Conservation (phyloP, 2,113 vertebrate species). For the Poecile atricapillus region DNA sequence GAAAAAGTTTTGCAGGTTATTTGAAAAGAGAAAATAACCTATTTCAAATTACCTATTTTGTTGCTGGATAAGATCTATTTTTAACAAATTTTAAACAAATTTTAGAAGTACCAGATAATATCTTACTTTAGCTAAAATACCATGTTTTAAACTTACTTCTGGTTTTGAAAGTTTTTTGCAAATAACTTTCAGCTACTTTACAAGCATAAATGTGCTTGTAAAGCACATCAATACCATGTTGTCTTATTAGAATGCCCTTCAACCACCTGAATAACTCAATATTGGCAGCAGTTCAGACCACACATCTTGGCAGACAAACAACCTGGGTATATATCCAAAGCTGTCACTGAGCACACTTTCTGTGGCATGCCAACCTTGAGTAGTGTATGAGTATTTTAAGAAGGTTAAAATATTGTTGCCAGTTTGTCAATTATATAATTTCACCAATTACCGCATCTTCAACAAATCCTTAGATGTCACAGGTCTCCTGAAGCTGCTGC, state of each 20-base stretch:
- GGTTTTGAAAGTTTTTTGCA: background rate
- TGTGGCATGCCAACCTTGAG: background rate
- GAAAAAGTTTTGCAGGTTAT: background rate
- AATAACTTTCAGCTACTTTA: background rate
- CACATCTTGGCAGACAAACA: background rate
- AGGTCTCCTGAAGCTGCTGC: background rate
- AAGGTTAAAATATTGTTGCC: background rate
- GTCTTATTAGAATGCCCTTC: background rate
- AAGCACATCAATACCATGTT: background rate
- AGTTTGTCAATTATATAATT: background rate
- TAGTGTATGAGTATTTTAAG: background rate
- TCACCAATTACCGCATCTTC: background rate
- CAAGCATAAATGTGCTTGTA: background rate
- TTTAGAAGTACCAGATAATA: background rate
- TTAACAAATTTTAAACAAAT: background rate
- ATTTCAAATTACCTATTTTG: background rate
- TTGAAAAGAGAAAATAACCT: background rate
- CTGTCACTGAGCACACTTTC: background rate
- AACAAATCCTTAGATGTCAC: background rate
- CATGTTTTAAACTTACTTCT: background rate
- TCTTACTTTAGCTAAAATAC: background rate
- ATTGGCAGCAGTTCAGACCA: slow-evolving; percentile 1
- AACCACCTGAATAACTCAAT: background rate
- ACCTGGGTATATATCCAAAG: background rate
- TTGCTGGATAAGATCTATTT: background rate